phyloP scores from a whole-genome alignment of 2,797 vertebrate species.

The Trachops cirrhosus region DNA sequence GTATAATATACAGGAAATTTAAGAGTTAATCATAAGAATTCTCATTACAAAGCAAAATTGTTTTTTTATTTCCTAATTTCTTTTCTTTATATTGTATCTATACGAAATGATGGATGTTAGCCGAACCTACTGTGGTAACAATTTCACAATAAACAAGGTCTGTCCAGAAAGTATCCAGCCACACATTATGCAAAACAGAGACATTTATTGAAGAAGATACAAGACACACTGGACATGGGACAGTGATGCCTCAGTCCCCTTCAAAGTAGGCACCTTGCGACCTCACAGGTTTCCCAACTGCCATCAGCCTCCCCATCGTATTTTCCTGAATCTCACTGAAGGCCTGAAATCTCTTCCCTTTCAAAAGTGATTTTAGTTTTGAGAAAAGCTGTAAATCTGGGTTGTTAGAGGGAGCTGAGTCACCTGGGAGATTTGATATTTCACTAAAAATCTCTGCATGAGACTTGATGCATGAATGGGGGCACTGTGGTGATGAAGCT shows the following conservation, averaged over 20 bases:
- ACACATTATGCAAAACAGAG: background rate
- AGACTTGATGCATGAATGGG: background rate
- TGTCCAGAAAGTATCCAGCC: background rate
- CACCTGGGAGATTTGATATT: background rate
- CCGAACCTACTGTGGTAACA: background rate
- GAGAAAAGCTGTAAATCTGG: background rate
- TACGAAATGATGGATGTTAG: background rate
- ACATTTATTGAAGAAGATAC: background rate
- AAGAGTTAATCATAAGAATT: background rate
- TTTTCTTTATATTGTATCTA: background rate
- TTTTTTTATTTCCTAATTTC: background rate
- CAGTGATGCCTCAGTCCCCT: no score
- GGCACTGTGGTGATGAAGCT: background rate
- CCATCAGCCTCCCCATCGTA: background rate
- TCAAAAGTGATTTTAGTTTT: background rate
- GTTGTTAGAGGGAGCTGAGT: background rate
- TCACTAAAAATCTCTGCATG: background rate
- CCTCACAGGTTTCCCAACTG: background rate
- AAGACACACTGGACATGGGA: background rate
- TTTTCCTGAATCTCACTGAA: background rate
- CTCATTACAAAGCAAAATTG: background rate
- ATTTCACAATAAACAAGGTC: background rate
- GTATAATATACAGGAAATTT: background rate
- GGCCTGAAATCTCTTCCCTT: background rate
- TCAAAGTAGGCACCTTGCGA: background rate